A percentile compares a stretch with the other conserved stretches of the same genome.
phyloP scores from a whole-genome alignment of 2,113 vertebrate species.

The Anas platyrhynchos region DNA sequence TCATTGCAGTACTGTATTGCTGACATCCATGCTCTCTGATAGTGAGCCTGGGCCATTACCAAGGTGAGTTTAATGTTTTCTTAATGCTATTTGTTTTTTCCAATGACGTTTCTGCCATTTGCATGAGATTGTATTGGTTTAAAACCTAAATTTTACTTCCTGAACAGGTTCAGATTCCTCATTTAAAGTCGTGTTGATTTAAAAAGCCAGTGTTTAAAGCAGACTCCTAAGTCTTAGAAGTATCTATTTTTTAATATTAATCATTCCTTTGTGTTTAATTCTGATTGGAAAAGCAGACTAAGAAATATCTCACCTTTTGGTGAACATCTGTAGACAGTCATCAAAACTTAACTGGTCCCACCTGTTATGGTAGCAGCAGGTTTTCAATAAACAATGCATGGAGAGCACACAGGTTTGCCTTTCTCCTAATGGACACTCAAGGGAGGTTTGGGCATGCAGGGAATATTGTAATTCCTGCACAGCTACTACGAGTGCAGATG shows the following conservation, averaged over 20 bases:
- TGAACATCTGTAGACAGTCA: not conserved
- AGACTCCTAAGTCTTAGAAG: not conserved
- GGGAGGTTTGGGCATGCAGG: not conserved
- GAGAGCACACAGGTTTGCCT: not conserved
- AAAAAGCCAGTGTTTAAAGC: not conserved
- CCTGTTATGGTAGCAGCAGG: fast-evolving
- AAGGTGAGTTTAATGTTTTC: not conserved
- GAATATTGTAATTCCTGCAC: not conserved
- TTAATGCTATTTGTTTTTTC: not conserved
- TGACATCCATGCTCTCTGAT: not conserved
- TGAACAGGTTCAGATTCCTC: not conserved
- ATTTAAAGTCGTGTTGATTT: not conserved
- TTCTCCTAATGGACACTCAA: fast-evolving
- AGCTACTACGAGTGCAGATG: not conserved
- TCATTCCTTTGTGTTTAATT: not conserved
- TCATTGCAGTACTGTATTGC: not conserved
- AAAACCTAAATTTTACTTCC: not conserved
- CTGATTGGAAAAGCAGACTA: not conserved
- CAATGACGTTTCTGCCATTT: not conserved
- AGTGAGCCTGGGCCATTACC: not conserved
- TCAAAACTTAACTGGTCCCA: not conserved
- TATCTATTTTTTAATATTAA: not conserved
- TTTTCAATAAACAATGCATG: not conserved
- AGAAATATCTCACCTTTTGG: not conserved
- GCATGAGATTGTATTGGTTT: not conserved